A percentile compares a stretch with the other conserved stretches of the same genome.
Evolutionary conservation across 2,888 invertebrate species (phyloP).

Genomic region (Tipula vernalis): DNA sequence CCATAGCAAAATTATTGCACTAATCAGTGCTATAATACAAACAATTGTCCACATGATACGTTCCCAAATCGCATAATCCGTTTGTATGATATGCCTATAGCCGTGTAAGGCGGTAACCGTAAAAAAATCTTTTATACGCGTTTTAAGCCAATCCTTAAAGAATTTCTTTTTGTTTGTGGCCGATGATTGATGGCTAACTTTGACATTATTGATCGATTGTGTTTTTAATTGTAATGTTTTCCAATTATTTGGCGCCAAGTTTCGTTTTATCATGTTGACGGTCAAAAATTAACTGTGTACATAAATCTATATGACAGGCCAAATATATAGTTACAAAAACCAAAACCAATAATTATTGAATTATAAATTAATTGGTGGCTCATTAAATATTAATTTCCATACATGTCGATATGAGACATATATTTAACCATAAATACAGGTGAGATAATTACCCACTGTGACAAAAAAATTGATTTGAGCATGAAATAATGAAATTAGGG

Average conservation of each 20-base stretch:
- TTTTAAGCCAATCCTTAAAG: slow-evolving; percentile 23
- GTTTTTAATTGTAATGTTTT: not conserved
- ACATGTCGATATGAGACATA: not conserved
- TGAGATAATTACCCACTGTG: not conserved
- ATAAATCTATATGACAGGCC: not conserved
- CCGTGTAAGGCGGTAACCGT: slow-evolving; percentile 56
- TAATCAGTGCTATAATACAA: slow-evolving; percentile 40
- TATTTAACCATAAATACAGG: not conserved
- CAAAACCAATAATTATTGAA: not conserved
- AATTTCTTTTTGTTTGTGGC: not conserved
- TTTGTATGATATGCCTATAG: slow-evolving; percentile 52
- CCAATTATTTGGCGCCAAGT: not conserved
- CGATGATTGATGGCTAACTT: not conserved
- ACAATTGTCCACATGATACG: slow-evolving; percentile 44
- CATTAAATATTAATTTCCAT: not conserved
- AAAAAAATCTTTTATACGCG: slow-evolving; percentile 43
- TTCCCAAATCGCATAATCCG: slow-evolving; percentile 42
- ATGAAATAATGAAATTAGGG: not conserved
- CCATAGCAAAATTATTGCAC: slow-evolving; percentile 42
- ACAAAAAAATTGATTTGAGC: not conserved
- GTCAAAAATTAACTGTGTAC: not conserved
- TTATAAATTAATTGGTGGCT: not conserved
- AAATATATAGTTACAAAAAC: not conserved
- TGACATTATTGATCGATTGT: not conserved
- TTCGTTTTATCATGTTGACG: not conserved